Percentiles rank a stretch among this genome's conserved stretches.
Evolutionary conservation across 30 jellyfish, hydroid and myxozoan genomes (phyloP).

Genomic region (Hydra vulgaris): DNA sequence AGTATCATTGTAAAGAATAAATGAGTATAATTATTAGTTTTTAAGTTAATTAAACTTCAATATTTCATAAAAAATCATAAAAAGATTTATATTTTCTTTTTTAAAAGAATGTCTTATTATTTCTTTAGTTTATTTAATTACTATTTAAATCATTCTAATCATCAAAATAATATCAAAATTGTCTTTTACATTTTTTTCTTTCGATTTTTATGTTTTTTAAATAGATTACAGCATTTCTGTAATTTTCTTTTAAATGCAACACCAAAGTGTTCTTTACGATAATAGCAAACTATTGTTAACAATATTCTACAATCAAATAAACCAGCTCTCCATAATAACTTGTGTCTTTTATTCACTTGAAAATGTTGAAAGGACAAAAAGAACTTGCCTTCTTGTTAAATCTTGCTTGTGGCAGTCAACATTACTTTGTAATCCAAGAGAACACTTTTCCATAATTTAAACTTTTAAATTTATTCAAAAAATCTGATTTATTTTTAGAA

Average conservation of each 20-base stretch:
- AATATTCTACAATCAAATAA: no score
- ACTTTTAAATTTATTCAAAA: no score
- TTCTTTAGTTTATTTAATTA: neutral
- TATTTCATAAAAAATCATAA: neutral
- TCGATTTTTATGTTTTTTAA: no score
- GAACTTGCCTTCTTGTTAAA: neutral
- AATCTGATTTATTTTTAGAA: neutral
- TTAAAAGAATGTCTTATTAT: neutral
- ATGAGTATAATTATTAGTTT: neutral
- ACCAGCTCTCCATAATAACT: no score
- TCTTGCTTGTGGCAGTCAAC: neutral
- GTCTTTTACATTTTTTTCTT: neutral
- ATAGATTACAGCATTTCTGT: no score
- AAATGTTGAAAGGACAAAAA: no score
- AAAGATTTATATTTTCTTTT: no score
- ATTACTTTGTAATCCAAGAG: neutral
- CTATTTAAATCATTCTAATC: neutral
- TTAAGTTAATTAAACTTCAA: no score
- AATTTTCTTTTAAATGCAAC: no score
- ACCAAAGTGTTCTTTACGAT: no score
- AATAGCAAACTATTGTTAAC: no score
- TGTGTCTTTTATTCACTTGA: no score
- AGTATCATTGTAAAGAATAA: neutral
- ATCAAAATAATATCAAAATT: neutral
- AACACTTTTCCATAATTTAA: neutral